These are phyloP conservation scores for Scomber colias DNA, from an alignment of 2,113 vertebrate species.

Conservation along the genomic window DNA sequence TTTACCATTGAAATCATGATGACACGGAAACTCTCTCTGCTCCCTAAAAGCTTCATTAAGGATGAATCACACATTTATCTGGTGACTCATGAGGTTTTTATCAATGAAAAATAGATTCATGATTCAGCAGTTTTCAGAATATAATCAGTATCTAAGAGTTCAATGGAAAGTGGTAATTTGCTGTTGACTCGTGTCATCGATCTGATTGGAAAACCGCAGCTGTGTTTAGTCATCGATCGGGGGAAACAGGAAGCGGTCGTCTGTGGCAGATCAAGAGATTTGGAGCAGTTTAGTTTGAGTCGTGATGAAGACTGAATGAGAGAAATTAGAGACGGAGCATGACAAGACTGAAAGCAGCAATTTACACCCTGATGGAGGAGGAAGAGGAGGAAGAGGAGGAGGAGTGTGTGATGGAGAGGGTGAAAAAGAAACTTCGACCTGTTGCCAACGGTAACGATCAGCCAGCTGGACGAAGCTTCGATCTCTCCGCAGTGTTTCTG, in stretches of 20 bases:
- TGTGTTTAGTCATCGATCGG: too few species aligned
- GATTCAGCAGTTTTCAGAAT: too few species aligned
- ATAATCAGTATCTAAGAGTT: too few species aligned
- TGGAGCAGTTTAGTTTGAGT: slow-evolving; percentile 5
- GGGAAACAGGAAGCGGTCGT: too few species aligned
- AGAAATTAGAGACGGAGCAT: slow-evolving; percentile 17
- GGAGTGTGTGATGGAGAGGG: background rate
- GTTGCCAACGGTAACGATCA: background rate
- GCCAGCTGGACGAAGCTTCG: slow-evolving; percentile 8
- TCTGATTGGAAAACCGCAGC: background rate
- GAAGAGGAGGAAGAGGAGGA: background rate
- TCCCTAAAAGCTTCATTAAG: too few species aligned
- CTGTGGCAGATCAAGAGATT: background rate
- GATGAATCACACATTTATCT: too few species aligned
- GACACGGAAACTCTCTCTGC: too few species aligned
- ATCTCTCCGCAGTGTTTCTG: background rate
- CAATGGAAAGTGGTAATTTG: too few species aligned
- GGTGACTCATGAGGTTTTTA: too few species aligned
- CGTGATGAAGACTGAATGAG: slow-evolving; percentile 13
- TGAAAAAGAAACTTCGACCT: background rate
- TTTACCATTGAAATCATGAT: too few species aligned
- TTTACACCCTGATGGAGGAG: background rate
- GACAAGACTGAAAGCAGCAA: background rate
- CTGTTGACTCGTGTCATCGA: background rate
- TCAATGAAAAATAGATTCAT: too few species aligned